phyloP scores from a whole-genome alignment of 2,797 vertebrate genomes.

The Cephalopachus bancanus region DNA sequence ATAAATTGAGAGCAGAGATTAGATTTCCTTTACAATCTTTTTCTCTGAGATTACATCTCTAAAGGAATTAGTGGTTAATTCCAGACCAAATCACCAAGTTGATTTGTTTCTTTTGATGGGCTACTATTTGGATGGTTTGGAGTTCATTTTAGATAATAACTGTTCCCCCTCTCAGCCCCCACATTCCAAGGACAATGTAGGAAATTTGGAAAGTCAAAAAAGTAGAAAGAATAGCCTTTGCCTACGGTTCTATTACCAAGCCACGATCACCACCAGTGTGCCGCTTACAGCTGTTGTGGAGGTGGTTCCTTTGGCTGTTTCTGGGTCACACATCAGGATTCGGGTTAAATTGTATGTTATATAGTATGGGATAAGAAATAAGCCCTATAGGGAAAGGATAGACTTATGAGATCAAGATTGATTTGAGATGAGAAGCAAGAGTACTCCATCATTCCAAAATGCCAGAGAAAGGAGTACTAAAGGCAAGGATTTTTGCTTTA shows the following conservation, averaged over 20 bases:
- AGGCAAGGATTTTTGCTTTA: not conserved
- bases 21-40: conserved; percentile 24
- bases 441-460: not conserved
- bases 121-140: not conserved
- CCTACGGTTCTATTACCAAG: not conserved
- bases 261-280: not conserved
- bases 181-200: not conserved
- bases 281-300: not conserved
- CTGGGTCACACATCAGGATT: not conserved
- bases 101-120: conserved; percentile 34
- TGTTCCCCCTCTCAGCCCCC: not conserved
- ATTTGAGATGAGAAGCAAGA: not conserved
- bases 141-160: conserved; percentile 30
- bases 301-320: not conserved
- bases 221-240: not conserved
- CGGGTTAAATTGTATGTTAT: not conserved
- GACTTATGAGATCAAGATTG: not conserved
- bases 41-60: not conserved
- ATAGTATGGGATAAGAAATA: not conserved
- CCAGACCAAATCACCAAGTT: not conserved
- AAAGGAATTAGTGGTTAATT: conserved; percentile 18
- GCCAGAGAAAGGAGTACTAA: not conserved
- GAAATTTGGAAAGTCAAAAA: not conserved
- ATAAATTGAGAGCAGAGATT: conserved; percentile 50
- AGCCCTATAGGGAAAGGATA: not conserved